Evolutionary conservation across 2,113 vertebrate genomes (phyloP), one percentile per base, ranked within the genome.

Genomic region (Prionailurus bengalensis): DNA sequence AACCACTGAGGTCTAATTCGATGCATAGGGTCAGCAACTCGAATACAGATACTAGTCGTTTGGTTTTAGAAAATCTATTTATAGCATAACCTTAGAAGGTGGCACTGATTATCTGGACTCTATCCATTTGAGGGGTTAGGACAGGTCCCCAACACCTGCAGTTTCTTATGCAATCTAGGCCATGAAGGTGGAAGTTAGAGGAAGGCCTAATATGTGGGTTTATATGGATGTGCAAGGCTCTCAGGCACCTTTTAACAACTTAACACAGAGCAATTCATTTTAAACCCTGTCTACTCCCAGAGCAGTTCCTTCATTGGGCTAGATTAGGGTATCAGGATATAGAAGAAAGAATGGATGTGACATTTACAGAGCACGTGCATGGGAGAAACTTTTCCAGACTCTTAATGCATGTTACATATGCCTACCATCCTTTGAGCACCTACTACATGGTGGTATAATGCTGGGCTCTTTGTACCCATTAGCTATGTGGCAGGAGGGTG

Each of bases 41-140:
- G 58, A 31, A 53, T 73, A 15, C 1, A 42, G 31, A 82, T 4
- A 76, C 51, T 21, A 33, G 7, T n/a, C 15, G 42, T 89, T 42
- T 89, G 15, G 53, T 82, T 95, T 85, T 36, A 48, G 68, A 55
- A 73, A 94, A 51, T 14, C 9, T 91, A 80, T 95, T 83, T 74
- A 65, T 31, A 91, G 39, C 74, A 94, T 68, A 80, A 21, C 10
- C 25, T 55, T 23, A 83, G 61, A 61, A 0, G 27, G n/a, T 65
- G 61, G 15, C 73, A 51, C 2, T 89, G 53, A 66, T 84, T 21
- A 36, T 87, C 55, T 42, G 39, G 65, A 29, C 63, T 12, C 16
- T 12, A 16, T 7, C 58, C 36, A 53, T 82, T 45, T 66, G 65
- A 65, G 42, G 31, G 5, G 53, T 74, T 45, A 61, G 27, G 48